Evolutionary conservation across 2,113 vertebrate species (phyloP), one percentile per base, ranked within the genome.

Genomic region (Boleophthalmus pectinirostris): DNA sequence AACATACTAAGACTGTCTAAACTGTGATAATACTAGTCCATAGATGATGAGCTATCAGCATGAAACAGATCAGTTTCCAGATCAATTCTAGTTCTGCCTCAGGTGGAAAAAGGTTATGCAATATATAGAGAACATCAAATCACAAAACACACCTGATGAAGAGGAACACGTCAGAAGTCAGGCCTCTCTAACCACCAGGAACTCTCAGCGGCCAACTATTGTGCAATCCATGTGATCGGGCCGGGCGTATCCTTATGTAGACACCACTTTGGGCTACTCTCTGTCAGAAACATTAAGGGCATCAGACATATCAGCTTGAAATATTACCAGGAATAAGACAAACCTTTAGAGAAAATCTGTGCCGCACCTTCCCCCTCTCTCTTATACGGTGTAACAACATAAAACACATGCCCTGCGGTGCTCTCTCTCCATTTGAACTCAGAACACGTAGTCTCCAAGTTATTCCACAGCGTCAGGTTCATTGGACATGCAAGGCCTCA

Each of bases 351-450:
- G 79, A 66, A 70, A 87, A 76, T 81, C 69, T 77, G 72, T 84
- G 80, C 88, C 73, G 67, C 84, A 80, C 86, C 54, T 81, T 75
- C 79, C 35, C 51, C 69, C 54, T 16, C 71, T 12, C 71, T 77
- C 69, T 54, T 70, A 78, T 43, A 79, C 83, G 82, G 73, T 85
- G 82, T 82, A 87, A 81, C 82, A 76, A 83, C 82, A 85, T 80
- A 79, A 85, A 90, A 82, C 84, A 75, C 83, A 75, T 76, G 83
- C 86, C 85, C 87, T 24, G 72, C 87, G 86, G 90, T 80, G 75
- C 82, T 67, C 71, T 82, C 82, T 77, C 77, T 80, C 18, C 53
- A 82, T 89, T 79, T 83, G 84, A 87, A 90, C 83, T 81, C 89
- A 64, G 79, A 79, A 78, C 89, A 90, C 87, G 85, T 90, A 82